Base-by-base conservation (phyloP, 2,888 invertebrate species). In the Macrophya alboannulata region DNA sequence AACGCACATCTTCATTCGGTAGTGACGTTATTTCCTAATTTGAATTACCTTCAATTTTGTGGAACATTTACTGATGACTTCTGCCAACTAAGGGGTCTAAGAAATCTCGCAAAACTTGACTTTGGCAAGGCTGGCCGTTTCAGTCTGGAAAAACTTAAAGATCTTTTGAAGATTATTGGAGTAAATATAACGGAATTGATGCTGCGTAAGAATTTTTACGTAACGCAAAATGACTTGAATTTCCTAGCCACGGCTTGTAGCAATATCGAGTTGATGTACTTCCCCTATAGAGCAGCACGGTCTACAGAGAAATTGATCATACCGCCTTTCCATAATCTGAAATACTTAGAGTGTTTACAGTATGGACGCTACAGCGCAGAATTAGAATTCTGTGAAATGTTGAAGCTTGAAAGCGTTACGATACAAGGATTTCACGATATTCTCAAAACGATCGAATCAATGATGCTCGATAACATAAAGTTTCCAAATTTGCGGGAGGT, bases 151-250 rank as follows among this genome's bases (percentile, higher is more conserved):
- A 17, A 55, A 37, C 51, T 77, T 9, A 55, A 37, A 31, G 43
- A 51, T 0, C 77, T 77, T 6, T 31, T 77, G 17, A 77, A 8
- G 3, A 1, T 12, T 51, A 9, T 76, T 31, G 76, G 76, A 12
- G 51, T 1, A 25, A 76, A 76, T 31, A 25, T 76, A 12, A 40
- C 48, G 0, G 6, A 10, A 9, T 76, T 76, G 45, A 51, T 12
- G 6, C 5, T 31, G 77, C 17, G 37, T 31, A 37, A 31, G 4
- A 2, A 48, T 51, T 21, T 25, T 31, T 15, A 31, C 1, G 8
- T 77, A 15, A 77, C 77, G 17, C 79, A 40, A 25, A 21, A n/a
- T 21, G 79, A 79, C 21, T 21, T 79, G 8, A n/a, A 79, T 79
- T 79, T 62, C 10, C 10, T 79, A 1, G 62, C 21, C 15, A 40